These are phyloP conservation scores for Drosophila yooni DNA, from an alignment of 2,888 invertebrate genomes.

Conservation along the genomic window DNA sequence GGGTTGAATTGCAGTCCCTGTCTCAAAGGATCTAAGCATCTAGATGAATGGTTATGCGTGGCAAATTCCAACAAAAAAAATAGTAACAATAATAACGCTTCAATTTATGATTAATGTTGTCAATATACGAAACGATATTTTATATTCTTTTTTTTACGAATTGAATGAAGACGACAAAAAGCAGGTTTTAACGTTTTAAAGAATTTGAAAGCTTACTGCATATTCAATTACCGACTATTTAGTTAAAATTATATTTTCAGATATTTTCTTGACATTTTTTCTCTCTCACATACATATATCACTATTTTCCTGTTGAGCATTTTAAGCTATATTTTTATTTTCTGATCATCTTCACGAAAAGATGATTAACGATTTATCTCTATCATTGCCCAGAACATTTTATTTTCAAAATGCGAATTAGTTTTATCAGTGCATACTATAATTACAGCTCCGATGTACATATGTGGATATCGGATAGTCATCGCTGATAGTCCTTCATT, in stretches of 20 bases:
- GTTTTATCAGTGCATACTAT: not conserved
- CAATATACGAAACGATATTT: not conserved
- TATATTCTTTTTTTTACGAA: not conserved
- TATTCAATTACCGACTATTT: not conserved
- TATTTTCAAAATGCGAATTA: not conserved
- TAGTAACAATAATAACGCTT: constrained; percentile 14
- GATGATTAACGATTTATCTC: not conserved
- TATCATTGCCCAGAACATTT: not conserved
- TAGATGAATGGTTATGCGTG: constrained; percentile 32
- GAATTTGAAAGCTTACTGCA: not conserved
- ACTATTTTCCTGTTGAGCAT: not conserved
- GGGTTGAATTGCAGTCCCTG: constrained; percentile 44
- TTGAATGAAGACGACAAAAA: not conserved
- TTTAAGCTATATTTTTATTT: not conserved
- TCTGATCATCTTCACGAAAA: not conserved
- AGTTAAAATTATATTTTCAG: not conserved
- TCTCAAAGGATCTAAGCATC: constrained; percentile 29
- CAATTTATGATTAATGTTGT: constrained; percentile 18
- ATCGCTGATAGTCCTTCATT: too few species aligned
- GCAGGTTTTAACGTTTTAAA: not conserved
- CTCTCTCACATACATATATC: too few species aligned
- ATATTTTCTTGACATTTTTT: not conserved
- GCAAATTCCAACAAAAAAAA: constrained; percentile 3
- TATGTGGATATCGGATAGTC: not conserved
- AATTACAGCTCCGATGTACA: not conserved